phyloP scores from a whole-genome alignment of 2,113 vertebrate genomes.

The Setophaga kirtlandii region DNA sequence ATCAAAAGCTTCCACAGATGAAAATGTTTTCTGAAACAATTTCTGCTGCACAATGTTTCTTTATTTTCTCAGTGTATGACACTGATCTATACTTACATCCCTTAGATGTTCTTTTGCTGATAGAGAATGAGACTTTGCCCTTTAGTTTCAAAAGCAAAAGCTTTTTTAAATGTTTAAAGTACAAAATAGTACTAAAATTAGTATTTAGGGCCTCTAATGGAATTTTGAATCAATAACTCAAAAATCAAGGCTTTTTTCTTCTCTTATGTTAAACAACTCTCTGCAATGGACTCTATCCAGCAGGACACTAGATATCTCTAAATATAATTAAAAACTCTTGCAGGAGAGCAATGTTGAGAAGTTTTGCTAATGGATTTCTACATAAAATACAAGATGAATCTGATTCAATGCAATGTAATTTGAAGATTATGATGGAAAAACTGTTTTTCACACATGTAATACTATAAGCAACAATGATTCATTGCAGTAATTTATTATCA shows the following conservation, averaged over 20 bases:
- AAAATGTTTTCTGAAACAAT: neutral
- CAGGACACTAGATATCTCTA: conserved; percentile 1
- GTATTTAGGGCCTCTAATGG: neutral
- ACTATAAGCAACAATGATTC: neutral
- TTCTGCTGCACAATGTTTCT: neutral
- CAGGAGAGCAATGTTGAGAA: neutral
- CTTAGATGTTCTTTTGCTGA: neutral
- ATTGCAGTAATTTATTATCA: neutral
- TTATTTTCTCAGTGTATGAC: neutral
- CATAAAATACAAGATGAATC: neutral
- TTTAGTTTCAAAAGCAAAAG: neutral
- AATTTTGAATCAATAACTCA: conserved; percentile 26
- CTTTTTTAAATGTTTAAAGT: neutral
- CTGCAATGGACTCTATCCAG: conserved; percentile 24
- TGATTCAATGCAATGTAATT: neutral
- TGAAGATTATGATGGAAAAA: neutral
- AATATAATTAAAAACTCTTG: neutral
- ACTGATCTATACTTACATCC: neutral
- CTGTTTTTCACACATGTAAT: neutral
- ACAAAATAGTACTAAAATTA: neutral
- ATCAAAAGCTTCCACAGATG: neutral
- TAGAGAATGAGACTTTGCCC: neutral
- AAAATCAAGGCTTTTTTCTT: conserved; percentile 19
- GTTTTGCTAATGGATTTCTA: conserved; percentile 18
- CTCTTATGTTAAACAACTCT: neutral